These are phyloP conservation scores for Adelosebastes latens DNA, from an alignment of 2,797 vertebrate species.

Conservation along the genomic window DNA sequence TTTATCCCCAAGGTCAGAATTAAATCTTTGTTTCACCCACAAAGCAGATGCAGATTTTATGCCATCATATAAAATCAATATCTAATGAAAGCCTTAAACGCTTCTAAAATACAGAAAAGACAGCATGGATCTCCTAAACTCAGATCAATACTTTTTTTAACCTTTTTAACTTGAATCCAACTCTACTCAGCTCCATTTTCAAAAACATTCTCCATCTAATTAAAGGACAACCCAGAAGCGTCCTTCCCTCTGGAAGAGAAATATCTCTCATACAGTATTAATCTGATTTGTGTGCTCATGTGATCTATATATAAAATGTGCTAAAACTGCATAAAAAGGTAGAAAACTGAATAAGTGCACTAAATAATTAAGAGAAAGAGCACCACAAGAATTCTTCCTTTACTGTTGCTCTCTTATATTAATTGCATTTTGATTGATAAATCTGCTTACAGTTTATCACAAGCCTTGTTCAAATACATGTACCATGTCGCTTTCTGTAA, in stretches of 20 bases:
- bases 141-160: conserved; percentile 5
- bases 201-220: conserved; percentile 16
- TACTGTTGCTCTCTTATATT: background rate
- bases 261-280: conserved; percentile 3
- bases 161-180: conserved; percentile 3
- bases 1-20: conserved; percentile 19
- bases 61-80: conserved; percentile 24
- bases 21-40: conserved; percentile 1
- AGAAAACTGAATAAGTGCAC: background rate
- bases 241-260: conserved; percentile 8
- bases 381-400: background rate
- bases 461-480: background rate
- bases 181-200: conserved; percentile 1
- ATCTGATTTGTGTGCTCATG: background rate
- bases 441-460: background rate
- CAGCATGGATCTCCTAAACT: background rate
- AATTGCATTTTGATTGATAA: background rate
- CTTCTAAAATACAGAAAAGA: background rate
- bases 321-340: conserved; percentile 9
- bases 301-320: conserved; percentile 3
- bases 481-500: background rate
- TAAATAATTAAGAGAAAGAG: background rate
- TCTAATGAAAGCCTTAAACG: conserved; percentile 23
- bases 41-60: conserved; percentile 41
- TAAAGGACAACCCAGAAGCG: conserved; percentile 16